phyloP scores from a whole-genome alignment of 64 coral and sea anemone species.

The Montipora foliosa region DNA sequence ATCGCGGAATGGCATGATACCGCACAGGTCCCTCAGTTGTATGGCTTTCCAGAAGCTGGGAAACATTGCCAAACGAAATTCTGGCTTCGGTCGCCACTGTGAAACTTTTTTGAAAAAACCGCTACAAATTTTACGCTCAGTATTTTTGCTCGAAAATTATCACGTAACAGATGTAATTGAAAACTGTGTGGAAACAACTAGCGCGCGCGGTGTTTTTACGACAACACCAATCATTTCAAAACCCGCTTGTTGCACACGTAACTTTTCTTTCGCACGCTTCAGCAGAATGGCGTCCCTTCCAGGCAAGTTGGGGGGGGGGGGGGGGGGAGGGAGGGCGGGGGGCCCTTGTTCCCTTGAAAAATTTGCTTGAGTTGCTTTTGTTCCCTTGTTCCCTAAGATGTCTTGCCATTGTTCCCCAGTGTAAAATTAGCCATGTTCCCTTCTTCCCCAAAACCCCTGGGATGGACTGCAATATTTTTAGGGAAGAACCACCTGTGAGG shows the following conservation, averaged over 20 bases:
- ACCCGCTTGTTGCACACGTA: background rate
- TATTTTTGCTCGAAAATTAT: background rate
- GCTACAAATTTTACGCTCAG: background rate
- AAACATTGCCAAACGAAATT: constrained; percentile 6
- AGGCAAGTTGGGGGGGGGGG: too few relatives aligned
- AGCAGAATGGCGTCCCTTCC: too few relatives aligned
- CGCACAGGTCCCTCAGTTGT: background rate
- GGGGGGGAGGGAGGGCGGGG: too few relatives aligned
- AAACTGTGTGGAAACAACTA: background rate
- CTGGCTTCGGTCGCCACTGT: background rate
- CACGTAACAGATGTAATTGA: constrained; percentile 17
- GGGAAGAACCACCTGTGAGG: too few relatives aligned
- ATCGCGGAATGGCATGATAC: constrained; percentile 18
- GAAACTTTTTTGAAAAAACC: background rate
- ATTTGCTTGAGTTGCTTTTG: too few relatives aligned
- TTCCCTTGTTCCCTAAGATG: too few relatives aligned
- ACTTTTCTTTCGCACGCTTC: too few relatives aligned
- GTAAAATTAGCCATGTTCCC: too few relatives aligned
- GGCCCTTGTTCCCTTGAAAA: too few relatives aligned
- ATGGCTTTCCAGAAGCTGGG: background rate
- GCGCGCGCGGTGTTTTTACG: background rate
- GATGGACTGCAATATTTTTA: too few relatives aligned
- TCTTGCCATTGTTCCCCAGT: too few relatives aligned
- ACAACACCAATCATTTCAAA: background rate
- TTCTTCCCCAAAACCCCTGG: too few relatives aligned